Conservation (phyloP, 2,888 invertebrate genomes). For the Ellobium chinense region DNA sequence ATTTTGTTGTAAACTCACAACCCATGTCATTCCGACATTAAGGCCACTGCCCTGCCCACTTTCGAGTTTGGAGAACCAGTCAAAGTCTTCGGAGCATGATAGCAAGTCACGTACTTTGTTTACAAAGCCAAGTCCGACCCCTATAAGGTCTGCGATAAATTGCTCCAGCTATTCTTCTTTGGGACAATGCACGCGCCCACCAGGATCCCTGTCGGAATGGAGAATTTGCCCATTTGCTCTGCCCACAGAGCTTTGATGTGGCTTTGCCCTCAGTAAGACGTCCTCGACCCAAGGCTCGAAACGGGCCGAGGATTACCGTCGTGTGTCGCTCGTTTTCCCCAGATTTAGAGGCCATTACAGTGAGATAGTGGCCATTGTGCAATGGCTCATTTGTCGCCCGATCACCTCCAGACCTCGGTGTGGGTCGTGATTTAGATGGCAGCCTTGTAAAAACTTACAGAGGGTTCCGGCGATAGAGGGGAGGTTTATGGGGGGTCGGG, state of each 20-base stretch:
- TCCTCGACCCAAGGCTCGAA: background rate
- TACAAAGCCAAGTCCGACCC: background rate
- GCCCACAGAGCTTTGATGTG: background rate
- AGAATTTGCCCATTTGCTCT: background rate
- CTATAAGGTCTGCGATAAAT: background rate
- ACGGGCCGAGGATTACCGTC: background rate
- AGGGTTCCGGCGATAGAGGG: background rate
- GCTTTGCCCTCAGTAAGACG: background rate
- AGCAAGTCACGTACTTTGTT: background rate
- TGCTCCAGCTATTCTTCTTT: background rate
- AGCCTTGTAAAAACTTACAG: background rate
- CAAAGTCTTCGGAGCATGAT: too few relatives aligned
- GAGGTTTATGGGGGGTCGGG: background rate
- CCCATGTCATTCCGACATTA: too few relatives aligned
- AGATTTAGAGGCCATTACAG: background rate
- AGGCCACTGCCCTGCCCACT: too few relatives aligned
- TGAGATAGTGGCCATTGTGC: background rate
- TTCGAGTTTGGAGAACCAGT: too few relatives aligned
- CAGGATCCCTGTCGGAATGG: background rate
- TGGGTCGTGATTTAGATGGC: background rate
- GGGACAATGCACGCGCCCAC: background rate
- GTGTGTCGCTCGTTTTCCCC: background rate
- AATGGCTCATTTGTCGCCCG: background rate
- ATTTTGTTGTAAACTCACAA: too few relatives aligned
- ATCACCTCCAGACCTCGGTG: background rate